phyloP scores from a whole-genome alignment of 2,113 vertebrate genomes.

The Anoplopoma fimbria region DNA sequence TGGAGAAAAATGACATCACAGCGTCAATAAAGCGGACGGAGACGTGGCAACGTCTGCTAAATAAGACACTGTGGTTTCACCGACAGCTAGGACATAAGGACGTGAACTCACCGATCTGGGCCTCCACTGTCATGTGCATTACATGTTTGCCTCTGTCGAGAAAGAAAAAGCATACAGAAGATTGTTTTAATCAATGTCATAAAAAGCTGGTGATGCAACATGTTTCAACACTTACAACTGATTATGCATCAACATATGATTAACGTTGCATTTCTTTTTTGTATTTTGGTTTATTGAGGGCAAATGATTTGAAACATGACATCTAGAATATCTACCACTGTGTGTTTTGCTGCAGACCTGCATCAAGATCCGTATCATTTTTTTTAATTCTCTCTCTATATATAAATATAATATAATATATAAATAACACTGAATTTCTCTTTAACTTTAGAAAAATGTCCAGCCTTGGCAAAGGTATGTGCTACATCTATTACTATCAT shows the following conservation, averaged over 20 bases:
- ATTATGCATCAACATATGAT: background rate
- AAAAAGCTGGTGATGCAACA: background rate
- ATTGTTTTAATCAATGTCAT: background rate
- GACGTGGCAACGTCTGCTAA: background rate
- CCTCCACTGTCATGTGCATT: background rate
- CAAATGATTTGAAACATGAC: background rate
- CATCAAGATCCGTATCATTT: background rate
- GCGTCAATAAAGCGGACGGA: background rate
- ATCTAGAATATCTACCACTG: background rate
- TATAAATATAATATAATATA: no score
- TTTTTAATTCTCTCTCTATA: background rate
- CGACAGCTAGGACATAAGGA: background rate
- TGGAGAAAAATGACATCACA: background rate
- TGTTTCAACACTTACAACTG: background rate
- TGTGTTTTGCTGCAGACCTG: background rate
- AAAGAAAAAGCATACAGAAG: background rate
- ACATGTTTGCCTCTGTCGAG: conserved; percentile 78
- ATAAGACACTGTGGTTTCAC: no score
- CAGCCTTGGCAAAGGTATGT: background rate
- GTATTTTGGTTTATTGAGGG: background rate
- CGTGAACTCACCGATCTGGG: background rate
- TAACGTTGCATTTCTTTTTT: background rate
- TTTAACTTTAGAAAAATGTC: background rate
- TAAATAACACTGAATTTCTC: background rate
- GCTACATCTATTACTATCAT: no score